A percentile compares a stretch with the other conserved stretches of the same genome.
These are phyloP conservation scores for Epinotia nisella DNA, from an alignment of 2,888 invertebrate genomes.

Conservation along the genomic window DNA sequence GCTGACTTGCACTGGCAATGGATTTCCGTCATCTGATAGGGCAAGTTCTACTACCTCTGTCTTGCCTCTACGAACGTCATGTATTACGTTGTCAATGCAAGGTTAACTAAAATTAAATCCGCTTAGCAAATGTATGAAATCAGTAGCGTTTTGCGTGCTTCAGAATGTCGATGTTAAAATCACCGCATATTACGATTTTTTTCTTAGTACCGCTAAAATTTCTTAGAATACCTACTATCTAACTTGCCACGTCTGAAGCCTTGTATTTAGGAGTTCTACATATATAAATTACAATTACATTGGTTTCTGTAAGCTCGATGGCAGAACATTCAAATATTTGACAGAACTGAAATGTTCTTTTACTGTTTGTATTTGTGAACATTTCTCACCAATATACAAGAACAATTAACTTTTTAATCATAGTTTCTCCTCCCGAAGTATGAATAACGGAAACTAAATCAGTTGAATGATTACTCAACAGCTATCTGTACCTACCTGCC, in stretches of 20 bases:
- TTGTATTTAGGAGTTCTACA: conserved; percentile 39
- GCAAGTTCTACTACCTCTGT: conserved; percentile 33
- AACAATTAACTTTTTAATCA: conserved; percentile 11
- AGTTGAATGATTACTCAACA: background rate
- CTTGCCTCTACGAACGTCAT: conserved; percentile 31
- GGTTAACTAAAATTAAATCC: conserved; percentile 19
- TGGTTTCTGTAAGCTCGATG: conserved; percentile 37
- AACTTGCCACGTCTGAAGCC: background rate
- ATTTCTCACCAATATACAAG: conserved; percentile 39
- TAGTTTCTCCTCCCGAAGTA: background rate
- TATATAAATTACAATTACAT: conserved; percentile 37
- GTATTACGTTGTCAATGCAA: conserved; percentile 36
- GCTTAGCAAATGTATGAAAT: background rate
- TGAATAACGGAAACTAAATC: background rate
- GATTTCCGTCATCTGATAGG: too few species aligned
- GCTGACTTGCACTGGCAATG: too few species aligned
- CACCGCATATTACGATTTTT: conserved; percentile 32
- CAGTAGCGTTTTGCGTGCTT: conserved; percentile 32
- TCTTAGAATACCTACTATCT: conserved; percentile 18
- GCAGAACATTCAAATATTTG: conserved; percentile 42
- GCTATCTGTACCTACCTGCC: background rate
- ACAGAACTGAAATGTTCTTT: background rate
- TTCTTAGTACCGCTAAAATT: background rate
- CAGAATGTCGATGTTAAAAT: conserved; percentile 11
- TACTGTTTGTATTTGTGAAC: background rate